Conservation (phyloP, 1,140 invertebrate genomes). For the Camponotus pennsylvanicus region DNA sequence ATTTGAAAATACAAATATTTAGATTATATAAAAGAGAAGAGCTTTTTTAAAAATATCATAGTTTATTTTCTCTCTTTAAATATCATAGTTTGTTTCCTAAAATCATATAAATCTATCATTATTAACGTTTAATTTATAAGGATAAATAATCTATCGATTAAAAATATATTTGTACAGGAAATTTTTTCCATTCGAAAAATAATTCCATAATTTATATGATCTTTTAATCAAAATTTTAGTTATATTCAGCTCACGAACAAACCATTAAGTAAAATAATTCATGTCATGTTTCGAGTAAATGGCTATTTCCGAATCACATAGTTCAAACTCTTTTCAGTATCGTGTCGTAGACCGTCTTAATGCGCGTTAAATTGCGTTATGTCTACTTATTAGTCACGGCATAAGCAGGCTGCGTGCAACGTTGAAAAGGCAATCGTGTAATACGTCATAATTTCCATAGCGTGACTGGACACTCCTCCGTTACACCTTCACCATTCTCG, state of each 20-base stretch:
- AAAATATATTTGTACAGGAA: not conserved
- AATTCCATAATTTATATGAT: not conserved
- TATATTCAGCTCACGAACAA: not conserved
- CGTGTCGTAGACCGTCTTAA: constrained; percentile 38
- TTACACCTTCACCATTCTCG: constrained; percentile 70
- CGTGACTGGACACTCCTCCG: constrained; percentile 77
- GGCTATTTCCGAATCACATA: constrained; percentile 31
- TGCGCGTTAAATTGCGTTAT: constrained; percentile 76
- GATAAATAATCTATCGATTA: not conserved
- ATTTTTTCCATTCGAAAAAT: not conserved
- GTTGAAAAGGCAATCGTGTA: constrained; percentile 81
- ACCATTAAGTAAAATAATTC: constrained; percentile 1
- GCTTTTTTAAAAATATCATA: too few relatives aligned
- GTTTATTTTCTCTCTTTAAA: not conserved
- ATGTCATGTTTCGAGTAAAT: constrained; percentile 22
- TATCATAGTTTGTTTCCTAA: not conserved
- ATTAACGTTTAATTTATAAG: not conserved
- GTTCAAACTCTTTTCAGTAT: constrained; percentile 45
- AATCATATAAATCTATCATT: not conserved
- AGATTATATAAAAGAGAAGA: not conserved
- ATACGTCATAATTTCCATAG: constrained; percentile 83
- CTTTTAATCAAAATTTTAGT: not conserved
- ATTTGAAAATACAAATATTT: not conserved
- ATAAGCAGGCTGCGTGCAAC: constrained; percentile 70
- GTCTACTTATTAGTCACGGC: constrained; percentile 79